phyloP scores from a whole-genome alignment of 2,888 invertebrate species.

The Gryllus longicercus region DNA sequence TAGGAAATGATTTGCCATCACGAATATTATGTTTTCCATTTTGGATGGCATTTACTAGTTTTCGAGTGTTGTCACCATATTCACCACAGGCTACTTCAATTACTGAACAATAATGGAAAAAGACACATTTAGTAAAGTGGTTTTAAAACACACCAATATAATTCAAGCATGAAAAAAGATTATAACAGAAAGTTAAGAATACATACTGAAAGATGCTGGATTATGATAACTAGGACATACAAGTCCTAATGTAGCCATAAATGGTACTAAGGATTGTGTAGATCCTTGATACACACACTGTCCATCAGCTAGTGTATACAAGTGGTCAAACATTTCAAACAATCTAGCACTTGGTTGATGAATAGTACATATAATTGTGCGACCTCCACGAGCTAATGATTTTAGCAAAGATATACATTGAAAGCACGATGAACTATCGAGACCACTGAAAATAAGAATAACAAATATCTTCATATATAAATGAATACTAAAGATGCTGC shows the following conservation, averaged over 20 bases:
- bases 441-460: conserved; percentile 59
- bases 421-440: conserved; percentile 93
- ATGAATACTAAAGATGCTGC: not conserved
- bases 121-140: not conserved
- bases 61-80: conserved; percentile 85
- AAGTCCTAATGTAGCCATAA: conserved; percentile 73
- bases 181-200: not conserved
- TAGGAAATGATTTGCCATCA: conserved; percentile 66
- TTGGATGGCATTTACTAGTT: conserved; percentile 77
- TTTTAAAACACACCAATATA: too few species aligned
- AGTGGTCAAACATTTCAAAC: conserved; percentile 94
- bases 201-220: conserved; percentile 84
- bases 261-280: conserved; percentile 78
- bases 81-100: conserved; percentile 97
- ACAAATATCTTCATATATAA: not conserved
- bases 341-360: conserved; percentile 95
- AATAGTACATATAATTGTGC: conserved; percentile 92
- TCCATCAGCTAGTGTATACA: conserved; percentile 90
- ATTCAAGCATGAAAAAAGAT: not conserved
- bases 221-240: conserved; percentile 96
- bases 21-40: conserved; percentile 81
- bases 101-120: conserved; percentile 25
- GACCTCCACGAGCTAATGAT: conserved; percentile 81
- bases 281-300: conserved; percentile 93
- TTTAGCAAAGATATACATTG: conserved; percentile 89